A percentile compares a stretch with the other conserved stretches of the same genome.
Conservation (phyloP, 2,113 vertebrate species). For the Phocoena sinus region DNA sequence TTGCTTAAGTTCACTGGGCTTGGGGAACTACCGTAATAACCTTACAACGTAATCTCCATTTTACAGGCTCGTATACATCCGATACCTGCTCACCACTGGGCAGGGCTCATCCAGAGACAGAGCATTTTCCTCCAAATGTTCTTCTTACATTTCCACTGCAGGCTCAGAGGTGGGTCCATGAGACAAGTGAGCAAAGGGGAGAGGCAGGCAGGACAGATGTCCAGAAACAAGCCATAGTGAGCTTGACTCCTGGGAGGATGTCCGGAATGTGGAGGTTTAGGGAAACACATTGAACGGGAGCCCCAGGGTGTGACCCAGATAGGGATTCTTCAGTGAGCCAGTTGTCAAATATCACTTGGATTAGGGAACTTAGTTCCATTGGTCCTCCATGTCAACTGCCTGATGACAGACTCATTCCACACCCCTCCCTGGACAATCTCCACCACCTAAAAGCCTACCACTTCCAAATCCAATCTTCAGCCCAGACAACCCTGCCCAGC, state of each 20-base stretch:
- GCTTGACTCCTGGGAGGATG: neutral
- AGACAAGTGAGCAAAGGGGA: neutral
- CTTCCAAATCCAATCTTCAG: neutral
- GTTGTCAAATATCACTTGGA: neutral
- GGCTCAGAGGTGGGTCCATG: fast-evolving
- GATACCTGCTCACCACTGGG: neutral
- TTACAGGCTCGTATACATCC: neutral
- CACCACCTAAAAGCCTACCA: no score
- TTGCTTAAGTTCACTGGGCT: neutral
- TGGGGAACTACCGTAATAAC: neutral
- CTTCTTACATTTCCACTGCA: no score
- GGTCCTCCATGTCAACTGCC: neutral
- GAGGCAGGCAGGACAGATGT: neutral
- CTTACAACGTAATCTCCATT: neutral
- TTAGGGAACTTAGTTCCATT: neutral
- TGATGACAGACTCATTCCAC: no score
- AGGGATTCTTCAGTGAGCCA: neutral
- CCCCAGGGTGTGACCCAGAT: fast-evolving
- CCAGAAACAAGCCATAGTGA: neutral
- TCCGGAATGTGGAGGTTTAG: neutral
- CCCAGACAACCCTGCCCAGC: neutral
- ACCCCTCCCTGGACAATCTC: neutral
- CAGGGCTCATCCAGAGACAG: neutral
- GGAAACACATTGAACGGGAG: no score
- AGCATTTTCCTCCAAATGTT: neutral